Evolutionary conservation across 2,113 vertebrate genomes (phyloP).

Genomic region (Capra hircus): DNA sequence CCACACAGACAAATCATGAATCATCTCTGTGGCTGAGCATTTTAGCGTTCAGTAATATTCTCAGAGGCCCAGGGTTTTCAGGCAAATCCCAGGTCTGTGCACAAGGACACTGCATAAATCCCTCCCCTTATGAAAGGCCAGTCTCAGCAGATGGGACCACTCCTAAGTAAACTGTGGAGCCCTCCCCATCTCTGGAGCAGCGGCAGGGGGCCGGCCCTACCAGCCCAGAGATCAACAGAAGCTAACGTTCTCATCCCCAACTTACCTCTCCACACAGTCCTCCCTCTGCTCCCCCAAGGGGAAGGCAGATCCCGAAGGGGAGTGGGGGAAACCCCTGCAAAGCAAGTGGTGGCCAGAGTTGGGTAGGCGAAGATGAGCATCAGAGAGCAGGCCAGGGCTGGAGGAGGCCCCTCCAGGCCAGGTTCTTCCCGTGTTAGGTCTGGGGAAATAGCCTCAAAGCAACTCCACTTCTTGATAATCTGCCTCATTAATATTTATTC

Average conservation of each 20-base stretch:
- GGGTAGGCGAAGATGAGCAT: not conserved
- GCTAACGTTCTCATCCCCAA: conserved; percentile 33
- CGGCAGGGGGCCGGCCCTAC: not conserved
- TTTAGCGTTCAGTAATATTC: conserved; percentile 65
- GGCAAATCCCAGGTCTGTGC: conserved; percentile 73
- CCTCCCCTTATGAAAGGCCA: conserved; percentile 75
- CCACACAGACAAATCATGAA: conserved; percentile 55
- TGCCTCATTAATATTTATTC: conserved; percentile 52
- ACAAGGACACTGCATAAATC: conserved; percentile 75
- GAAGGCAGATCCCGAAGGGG: not conserved
- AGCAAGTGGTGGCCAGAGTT: not conserved
- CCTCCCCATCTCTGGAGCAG: conserved; percentile 42
- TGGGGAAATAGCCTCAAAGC: not conserved
- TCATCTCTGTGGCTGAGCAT: conserved; percentile 55
- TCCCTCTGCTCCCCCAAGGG: not conserved
- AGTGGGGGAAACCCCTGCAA: not conserved
- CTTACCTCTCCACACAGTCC: conserved; percentile 37
- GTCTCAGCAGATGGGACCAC: conserved; percentile 74
- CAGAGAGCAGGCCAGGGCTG: not conserved
- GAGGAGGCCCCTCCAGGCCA: not conserved
- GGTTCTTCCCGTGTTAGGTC: not conserved
- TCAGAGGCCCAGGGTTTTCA: conserved; percentile 73
- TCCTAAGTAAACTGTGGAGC: conserved; percentile 69
- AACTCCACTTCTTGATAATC: conserved; percentile 19
- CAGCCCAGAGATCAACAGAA: not conserved